These are phyloP conservation scores for Lathronympha strigana DNA, from an alignment of 2,888 invertebrate genomes.

Conservation along the genomic window DNA sequence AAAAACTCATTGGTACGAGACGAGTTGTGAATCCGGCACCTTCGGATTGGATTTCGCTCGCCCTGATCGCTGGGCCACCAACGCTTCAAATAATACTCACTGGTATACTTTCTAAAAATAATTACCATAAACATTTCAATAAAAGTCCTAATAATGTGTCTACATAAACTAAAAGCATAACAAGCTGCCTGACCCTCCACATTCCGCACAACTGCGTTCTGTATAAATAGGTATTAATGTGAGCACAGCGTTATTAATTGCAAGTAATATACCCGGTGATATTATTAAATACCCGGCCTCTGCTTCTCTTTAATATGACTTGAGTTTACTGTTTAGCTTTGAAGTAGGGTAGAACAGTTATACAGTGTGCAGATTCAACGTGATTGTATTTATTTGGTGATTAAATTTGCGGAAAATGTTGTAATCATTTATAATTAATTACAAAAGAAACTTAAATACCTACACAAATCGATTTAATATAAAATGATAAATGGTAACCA, in stretches of 20 bases:
- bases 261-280: constrained; percentile 36
- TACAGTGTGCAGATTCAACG: neutral
- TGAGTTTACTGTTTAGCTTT: constrained; percentile 19
- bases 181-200: constrained; percentile 23
- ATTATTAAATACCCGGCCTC: constrained; percentile 33
- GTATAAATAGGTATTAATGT: constrained; percentile 35
- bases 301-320: constrained; percentile 34
- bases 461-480: no score
- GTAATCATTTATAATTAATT: no score
- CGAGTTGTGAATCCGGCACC: no score
- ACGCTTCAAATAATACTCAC: no score
- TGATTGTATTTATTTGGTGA: neutral
- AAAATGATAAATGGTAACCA: no score
- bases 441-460: no score
- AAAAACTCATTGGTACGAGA: no score
- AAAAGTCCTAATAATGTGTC: neutral
- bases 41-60: no score
- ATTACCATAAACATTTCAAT: neutral
- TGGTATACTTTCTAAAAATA: neutral
- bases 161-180: constrained; percentile 1
- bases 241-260: constrained; percentile 33
- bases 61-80: no score
- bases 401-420: no score
- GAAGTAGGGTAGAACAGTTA: constrained; percentile 11
- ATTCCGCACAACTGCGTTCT: constrained; percentile 24